These are phyloP conservation scores for Neostethus bicornis DNA, from an alignment of 2,797 vertebrate genomes.

Conservation along the genomic window DNA sequence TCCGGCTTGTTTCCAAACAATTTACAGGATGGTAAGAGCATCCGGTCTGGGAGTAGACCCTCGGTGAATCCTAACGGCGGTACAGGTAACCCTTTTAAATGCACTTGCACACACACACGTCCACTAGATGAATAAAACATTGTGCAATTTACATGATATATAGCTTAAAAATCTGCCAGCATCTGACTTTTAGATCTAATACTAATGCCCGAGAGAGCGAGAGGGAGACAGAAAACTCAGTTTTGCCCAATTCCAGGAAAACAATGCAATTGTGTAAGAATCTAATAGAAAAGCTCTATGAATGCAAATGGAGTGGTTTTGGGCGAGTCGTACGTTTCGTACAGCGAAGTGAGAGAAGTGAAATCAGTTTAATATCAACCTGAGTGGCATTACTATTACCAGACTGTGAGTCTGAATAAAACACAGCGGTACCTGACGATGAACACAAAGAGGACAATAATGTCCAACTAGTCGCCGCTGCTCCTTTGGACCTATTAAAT, in stretches of 20 bases:
- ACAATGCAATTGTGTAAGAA: slow-evolving; percentile 71
- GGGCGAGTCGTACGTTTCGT: slow-evolving; percentile 51
- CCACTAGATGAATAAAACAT: slow-evolving; percentile 82
- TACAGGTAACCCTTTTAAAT: slow-evolving; percentile 67
- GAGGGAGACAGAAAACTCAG: slow-evolving; percentile 40
- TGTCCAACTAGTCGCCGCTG: slow-evolving; percentile 44
- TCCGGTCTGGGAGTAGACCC: slow-evolving; percentile 43
- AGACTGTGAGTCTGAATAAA: slow-evolving; percentile 42
- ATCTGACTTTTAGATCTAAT: slow-evolving; percentile 73
- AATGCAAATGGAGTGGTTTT: slow-evolving; percentile 79
- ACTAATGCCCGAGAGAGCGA: slow-evolving; percentile 66
- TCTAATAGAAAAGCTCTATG: slow-evolving; percentile 83
- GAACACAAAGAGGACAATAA: slow-evolving; percentile 33
- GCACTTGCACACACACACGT: background rate
- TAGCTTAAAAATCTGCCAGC: slow-evolving; percentile 71
- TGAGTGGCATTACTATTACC: slow-evolving; percentile 65
- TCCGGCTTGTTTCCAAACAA: slow-evolving; percentile 65
- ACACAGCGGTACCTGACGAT: slow-evolving; percentile 55
- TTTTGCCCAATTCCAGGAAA: slow-evolving; percentile 61
- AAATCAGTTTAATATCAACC: slow-evolving; percentile 70
- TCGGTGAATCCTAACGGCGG: slow-evolving; percentile 62
- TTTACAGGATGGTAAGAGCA: slow-evolving; percentile 74
- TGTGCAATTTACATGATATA: slow-evolving; percentile 78
- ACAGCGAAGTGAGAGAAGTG: slow-evolving; percentile 51
- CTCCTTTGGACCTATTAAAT: slow-evolving; percentile 71